Conservation (phyloP, 1,140 invertebrate species). For the Hylyphantes graminicola region DNA sequence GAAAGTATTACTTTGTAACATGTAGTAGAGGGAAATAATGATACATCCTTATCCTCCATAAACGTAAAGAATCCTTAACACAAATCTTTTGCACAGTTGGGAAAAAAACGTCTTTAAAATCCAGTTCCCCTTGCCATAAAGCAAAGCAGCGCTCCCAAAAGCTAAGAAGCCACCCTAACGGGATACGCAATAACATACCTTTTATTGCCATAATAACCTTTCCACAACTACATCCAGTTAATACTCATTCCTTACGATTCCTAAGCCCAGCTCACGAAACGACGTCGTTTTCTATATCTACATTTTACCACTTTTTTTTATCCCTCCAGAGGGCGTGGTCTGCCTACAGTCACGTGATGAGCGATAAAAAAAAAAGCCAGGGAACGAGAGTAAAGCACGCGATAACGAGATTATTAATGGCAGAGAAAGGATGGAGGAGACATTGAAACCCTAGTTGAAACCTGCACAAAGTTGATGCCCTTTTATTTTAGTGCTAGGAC, state of each 20-base stretch:
- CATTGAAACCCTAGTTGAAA: background rate
- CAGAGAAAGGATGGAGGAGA: slow-evolving; percentile 14
- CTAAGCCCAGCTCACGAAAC: slow-evolving; percentile 6
- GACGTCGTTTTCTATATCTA: slow-evolving; percentile 1
- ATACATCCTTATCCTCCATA: no score
- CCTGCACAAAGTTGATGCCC: no score
- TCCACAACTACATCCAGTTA: slow-evolving; percentile 30
- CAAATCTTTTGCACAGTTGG: no score
- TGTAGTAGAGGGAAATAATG: no score
- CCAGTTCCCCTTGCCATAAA: no score
- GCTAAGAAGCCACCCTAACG: slow-evolving; percentile 9
- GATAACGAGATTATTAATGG: slow-evolving; percentile 53
- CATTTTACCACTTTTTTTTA: background rate
- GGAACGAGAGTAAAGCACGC: slow-evolving; percentile 40
- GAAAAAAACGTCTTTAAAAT: no score
- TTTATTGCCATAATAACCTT: slow-evolving; percentile 38
- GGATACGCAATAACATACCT: slow-evolving; percentile 18
- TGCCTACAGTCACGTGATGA: slow-evolving; percentile 29
- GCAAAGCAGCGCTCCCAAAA: no score
- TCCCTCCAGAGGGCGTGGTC: slow-evolving; percentile 16
- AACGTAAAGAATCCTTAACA: no score
- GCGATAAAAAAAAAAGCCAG: slow-evolving; percentile 27
- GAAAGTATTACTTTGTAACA: no score
- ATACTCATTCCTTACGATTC: slow-evolving; percentile 32
- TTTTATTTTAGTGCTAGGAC: no score